Evolutionary conservation across 2,797 vertebrate genomes (phyloP), one percentile per base, ranked within the genome.

Genomic region (Hipposideros larvatus): DNA sequence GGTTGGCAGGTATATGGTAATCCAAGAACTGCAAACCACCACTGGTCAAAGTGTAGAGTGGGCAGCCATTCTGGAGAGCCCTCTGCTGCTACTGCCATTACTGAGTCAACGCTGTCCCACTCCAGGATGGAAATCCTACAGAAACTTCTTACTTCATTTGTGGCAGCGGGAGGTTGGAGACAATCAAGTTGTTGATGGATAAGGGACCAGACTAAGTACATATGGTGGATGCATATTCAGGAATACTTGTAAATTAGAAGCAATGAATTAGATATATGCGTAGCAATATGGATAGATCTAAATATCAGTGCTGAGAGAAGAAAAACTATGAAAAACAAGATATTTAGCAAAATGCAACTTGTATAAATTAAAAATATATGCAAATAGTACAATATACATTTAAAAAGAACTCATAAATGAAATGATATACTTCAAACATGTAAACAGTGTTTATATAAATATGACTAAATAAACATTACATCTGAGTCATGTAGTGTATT

Each of bases 391-490:
- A 89, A 63, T 31, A 55, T 22, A 43, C 41, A 87, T 74, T 91
- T 79, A 31, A 46, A 82, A 90, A 74, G 9, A 90, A 65, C 11
- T 86, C 19, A 14, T 77, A 59, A 94, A 63, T 95, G 53, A 96
- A 79, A 90, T 53, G 4, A 28, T 73, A 71, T 2, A 46, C 63
- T 92, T 94, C 37, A 90, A 57, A 75, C 24, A 22, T 8, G 7
- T 24, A 66, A 66, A 51, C 19, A 91, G 21, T 53, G 28, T 73
- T 94, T 88, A 61, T 68, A 16, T 31, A 85, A 77, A 77, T 96
- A 68, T 41, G 55, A n/a, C 48, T 88, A 79, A 95, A 71, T 90
- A 91, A 71, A 26, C 31, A 73, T 70, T 87, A n/a, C 31, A 90
- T 24, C 24, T 90, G 53, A 48, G 46, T 77, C 66, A 51, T 31